Evolutionary conservation across 2,888 invertebrate species (phyloP).

Genomic region (Pseudeuparius sepicola): DNA sequence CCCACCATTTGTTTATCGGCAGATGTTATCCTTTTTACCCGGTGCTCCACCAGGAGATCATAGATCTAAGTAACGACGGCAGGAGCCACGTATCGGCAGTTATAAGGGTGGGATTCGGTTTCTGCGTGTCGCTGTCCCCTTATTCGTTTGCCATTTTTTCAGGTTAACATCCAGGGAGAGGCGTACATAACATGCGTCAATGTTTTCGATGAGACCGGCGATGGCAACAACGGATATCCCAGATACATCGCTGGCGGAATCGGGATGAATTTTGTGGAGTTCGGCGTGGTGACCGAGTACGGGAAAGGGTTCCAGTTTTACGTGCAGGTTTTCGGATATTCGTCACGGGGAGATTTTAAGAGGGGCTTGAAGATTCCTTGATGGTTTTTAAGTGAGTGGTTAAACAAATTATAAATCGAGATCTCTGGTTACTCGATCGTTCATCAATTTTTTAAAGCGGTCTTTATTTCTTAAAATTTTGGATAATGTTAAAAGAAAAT

Average conservation of each 20-base stretch:
- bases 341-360: too few species aligned
- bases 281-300: conserved; percentile 37
- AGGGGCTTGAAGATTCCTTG: too few species aligned
- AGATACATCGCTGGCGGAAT: conserved; percentile 37
- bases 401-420: too few species aligned
- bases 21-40: neutral
- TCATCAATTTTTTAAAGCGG: too few species aligned
- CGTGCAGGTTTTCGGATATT: conserved; percentile 41
- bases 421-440: too few species aligned
- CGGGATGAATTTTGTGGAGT: conserved; percentile 37
- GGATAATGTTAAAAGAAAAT: too few species aligned
- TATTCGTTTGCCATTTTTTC: conserved; percentile 25
- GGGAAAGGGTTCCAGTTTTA: conserved; percentile 42
- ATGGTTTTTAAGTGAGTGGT: too few species aligned
- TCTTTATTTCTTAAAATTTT: too few species aligned
- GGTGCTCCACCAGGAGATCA: neutral
- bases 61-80: neutral
- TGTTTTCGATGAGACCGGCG: conserved; percentile 33
- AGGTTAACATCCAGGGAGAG: conserved; percentile 36
- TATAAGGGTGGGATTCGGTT: neutral
- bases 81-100: neutral
- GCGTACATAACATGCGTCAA: conserved; percentile 39
- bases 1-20: conserved; percentile 1
- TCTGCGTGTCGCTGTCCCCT: too few species aligned
- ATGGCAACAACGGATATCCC: conserved; percentile 33